Evolutionary conservation across 2,888 invertebrate species (phyloP), one percentile per base, ranked within the genome.

Genomic region (Zhuqinia jingwanae): DNA sequence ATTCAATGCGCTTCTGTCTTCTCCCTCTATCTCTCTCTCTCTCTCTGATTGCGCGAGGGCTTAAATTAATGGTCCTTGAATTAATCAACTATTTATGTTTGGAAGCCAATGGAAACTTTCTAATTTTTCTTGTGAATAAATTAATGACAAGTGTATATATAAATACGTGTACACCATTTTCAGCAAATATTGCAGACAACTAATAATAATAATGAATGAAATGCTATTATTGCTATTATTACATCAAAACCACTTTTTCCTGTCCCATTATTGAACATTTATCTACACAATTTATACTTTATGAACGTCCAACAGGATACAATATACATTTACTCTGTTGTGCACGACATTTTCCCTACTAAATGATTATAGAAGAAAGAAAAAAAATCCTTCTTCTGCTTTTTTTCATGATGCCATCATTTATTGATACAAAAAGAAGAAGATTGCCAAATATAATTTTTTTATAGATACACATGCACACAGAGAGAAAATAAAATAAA

Each of bases 31-130:
- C n/a, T n/a, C 36, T 36, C 15, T 25, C 70, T 70, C 70, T 63
- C 30, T n/a, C n/a, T 30, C 30, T 65, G 65, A 65, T 65, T 65
- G 15, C 20, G 25, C 47, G 22, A 70, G 15, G 25, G 47, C 25
- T 70, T 50, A 47, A 70, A 10, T 70, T 47, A 70, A 47, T 70
- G 11, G 47, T 45, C 70, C 13, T 45, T 70, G 70, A 45, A 70
- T 70, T 70, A 70, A 70, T 70, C 70, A 70, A 70, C 22, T 25
- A 45, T 70, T 47, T 70, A 47, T 70, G 25, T 70, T 47, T 47
- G 15, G n/a, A 25, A 27, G 22, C 13, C n/a, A 68, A 45, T 45
- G 27, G 47, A 47, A 47, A 47, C 70, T 15, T 70, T 36, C 25
- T 2, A 50, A 2, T 13, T 10, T n/a, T 25, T 70, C 22, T 45